Conservation (phyloP, 2,797 vertebrate genomes). For the Hippocampus kuda region DNA sequence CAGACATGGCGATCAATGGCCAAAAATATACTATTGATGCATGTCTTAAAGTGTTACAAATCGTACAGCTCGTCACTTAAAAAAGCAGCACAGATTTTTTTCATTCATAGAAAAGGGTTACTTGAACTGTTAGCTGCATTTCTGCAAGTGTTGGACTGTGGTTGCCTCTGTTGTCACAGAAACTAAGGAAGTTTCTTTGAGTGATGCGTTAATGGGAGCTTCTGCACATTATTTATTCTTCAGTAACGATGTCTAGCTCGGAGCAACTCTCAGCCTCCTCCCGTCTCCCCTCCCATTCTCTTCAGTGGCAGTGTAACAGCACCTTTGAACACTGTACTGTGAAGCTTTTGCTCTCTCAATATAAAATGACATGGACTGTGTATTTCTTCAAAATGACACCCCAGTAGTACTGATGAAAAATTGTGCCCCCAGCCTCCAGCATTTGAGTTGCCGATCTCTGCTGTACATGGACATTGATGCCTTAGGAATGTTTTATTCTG, state of each 20-base stretch:
- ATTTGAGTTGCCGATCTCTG: no score
- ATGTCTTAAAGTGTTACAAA: not conserved
- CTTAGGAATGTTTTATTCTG: no score
- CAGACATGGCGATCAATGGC: not conserved
- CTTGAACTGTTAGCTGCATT: not conserved
- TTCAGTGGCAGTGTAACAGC: not conserved
- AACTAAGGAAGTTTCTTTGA: conserved; percentile 37
- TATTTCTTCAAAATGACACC: not conserved
- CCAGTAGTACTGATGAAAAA: no score
- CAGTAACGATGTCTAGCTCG: conserved; percentile 39
- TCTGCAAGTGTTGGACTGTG: not conserved
- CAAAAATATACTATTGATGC: not conserved
- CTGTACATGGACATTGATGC: no score
- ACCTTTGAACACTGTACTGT: not conserved
- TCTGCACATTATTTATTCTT: conserved; percentile 47
- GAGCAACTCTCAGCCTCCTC: conserved; percentile 30
- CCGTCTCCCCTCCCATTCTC: conserved; percentile 9
- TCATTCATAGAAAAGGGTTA: not conserved
- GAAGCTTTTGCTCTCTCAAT: not conserved
- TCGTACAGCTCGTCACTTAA: not conserved
- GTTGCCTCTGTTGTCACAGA: conserved; percentile 19
- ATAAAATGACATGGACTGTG: not conserved
- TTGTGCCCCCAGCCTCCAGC: no score
- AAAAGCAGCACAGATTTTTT: not conserved
- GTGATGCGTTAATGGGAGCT: conserved; percentile 44